A percentile compares a stretch with the other conserved stretches of the same genome.
Conservation (phyloP, 2,888 invertebrate genomes). For the Frankliniella intonsa region DNA sequence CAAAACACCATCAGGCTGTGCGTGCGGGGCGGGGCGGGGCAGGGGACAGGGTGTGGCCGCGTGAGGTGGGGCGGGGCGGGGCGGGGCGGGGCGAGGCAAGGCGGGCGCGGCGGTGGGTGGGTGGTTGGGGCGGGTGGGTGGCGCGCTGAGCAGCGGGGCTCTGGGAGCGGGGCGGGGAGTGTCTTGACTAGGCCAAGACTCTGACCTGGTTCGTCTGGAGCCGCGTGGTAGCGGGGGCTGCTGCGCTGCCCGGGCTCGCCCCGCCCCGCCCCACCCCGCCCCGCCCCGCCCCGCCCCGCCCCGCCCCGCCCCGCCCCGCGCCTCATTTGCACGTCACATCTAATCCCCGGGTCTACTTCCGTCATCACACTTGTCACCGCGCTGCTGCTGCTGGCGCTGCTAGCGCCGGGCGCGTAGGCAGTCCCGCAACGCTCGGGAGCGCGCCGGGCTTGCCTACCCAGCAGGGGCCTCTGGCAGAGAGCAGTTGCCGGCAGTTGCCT, state of each 20-base stretch:
- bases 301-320: neutral
- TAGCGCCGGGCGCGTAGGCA: no score
- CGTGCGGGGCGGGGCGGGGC: neutral
- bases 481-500: no score
- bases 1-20: no score
- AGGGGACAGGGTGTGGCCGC: neutral
- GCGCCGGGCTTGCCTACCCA: no score
- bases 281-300: neutral
- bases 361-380: no score
- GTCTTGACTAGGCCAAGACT: constrained; percentile 26
- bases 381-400: no score
- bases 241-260: neutral
- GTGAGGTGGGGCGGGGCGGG: neutral
- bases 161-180: neutral
- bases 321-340: neutral
- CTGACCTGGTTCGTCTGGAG: constrained; percentile 20
- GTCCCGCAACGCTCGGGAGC: no score
- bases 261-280: neutral
- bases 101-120: neutral
- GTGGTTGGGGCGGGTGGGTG: neutral
- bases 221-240: neutral
- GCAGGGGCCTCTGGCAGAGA: no score
- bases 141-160: neutral
- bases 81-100: neutral
- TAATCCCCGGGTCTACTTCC: no score